A percentile compares a stretch with the other conserved stretches of the same genome.
Evolutionary conservation across 2,888 invertebrate species (phyloP).

Genomic region (Idaea aversata): DNA sequence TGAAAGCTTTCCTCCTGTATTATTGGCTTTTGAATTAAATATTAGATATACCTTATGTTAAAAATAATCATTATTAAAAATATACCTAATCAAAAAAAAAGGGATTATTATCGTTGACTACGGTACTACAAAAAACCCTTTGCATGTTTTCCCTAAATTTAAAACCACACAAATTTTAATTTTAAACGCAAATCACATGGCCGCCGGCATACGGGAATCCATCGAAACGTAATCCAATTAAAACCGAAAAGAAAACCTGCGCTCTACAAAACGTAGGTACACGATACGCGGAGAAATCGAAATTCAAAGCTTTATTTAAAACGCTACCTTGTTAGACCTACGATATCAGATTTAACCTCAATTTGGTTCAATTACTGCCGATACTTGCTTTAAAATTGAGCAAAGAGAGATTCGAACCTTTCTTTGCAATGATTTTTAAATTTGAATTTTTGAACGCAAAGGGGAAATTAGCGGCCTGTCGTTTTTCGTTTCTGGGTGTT

Average conservation of each 20-base stretch:
- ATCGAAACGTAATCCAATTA: not conserved
- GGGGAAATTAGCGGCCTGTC: not conserved
- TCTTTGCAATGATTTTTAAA: not conserved
- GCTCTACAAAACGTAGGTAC: conserved; percentile 2
- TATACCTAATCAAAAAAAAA: not conserved
- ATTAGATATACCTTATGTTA: not conserved
- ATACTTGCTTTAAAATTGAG: not conserved
- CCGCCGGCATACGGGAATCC: not conserved
- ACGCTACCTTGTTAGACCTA: not conserved
- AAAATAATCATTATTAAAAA: not conserved
- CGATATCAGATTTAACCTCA: not conserved
- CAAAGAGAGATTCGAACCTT: not conserved
- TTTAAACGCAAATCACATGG: not conserved
- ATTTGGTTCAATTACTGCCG: not conserved
- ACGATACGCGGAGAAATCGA: not conserved
- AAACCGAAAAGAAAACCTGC: not conserved
- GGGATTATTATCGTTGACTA: no score
- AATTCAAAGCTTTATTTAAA: conserved; percentile 1
- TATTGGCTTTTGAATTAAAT: not conserved
- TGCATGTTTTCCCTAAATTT: not conserved
- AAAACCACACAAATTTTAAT: not conserved
- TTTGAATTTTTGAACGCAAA: not conserved
- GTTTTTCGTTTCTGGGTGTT: no score
- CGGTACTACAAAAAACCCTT: not conserved
- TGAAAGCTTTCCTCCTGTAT: not conserved